phyloP scores from a whole-genome alignment of 2,113 vertebrate genomes.

The Blennius ocellaris region DNA sequence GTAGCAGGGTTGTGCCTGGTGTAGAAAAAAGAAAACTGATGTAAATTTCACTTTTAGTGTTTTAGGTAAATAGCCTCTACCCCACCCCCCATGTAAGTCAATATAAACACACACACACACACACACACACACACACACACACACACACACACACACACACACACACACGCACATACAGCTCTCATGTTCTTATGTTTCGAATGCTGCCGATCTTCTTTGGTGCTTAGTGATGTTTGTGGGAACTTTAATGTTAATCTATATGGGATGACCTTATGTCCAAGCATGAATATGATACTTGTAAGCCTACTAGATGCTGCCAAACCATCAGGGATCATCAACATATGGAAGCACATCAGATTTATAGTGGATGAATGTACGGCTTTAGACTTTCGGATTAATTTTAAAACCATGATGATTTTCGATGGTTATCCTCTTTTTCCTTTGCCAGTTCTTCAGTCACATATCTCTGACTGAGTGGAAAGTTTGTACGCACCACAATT shows the following conservation, averaged over 20 bases:
- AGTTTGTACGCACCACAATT: constrained; percentile 17
- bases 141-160: too few relatives aligned
- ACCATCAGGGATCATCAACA: constrained; percentile 28
- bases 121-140: too few relatives aligned
- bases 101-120: too few relatives aligned
- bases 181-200: constrained; percentile 50
- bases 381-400: constrained; percentile 57
- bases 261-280: constrained; percentile 29
- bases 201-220: constrained; percentile 46
- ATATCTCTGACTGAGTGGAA: constrained; percentile 25
- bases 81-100: too few relatives aligned
- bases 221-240: constrained; percentile 62
- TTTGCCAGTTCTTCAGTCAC: constrained; percentile 32
- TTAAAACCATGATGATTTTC: not conserved
- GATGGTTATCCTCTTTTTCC: not conserved
- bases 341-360: constrained; percentile 12
- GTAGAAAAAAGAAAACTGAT: too few relatives aligned
- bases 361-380: constrained; percentile 60
- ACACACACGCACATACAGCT: constrained; percentile 1
- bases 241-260: constrained; percentile 60
- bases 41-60: too few relatives aligned
- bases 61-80: too few relatives aligned
- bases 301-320: constrained; percentile 35
- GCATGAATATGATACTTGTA: not conserved
- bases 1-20: too few relatives aligned